Evolutionary conservation across 1,140 invertebrate genomes (phyloP).

Genomic region (Stegodyphus dumicola): DNA sequence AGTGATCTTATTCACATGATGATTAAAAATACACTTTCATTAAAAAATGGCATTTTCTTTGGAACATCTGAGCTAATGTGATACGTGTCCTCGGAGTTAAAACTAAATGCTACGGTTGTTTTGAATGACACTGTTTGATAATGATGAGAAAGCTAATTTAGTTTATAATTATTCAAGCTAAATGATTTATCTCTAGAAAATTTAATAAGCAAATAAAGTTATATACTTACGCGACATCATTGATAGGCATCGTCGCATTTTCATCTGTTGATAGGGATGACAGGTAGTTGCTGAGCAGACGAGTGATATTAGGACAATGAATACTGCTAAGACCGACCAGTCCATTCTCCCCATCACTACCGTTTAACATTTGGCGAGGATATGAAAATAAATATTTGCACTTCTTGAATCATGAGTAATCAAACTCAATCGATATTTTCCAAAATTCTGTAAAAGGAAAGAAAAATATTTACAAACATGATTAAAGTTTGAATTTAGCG

Average conservation of each 20-base stretch:
- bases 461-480: too few species aligned
- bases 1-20: too few species aligned
- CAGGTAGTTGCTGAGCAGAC: conserved; percentile 6
- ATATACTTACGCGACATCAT: conserved; percentile 9
- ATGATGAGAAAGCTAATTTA: neutral
- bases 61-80: too few species aligned
- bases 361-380: conserved; percentile 20
- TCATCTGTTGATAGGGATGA: conserved; percentile 14
- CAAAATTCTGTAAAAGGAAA: too few species aligned
- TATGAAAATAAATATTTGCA: too few species aligned
- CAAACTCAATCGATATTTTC: too few species aligned
- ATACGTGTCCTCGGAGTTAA: too few species aligned
- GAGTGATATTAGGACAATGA: conserved; percentile 41
- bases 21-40: too few species aligned
- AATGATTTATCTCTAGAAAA: neutral
- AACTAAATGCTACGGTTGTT: neutral
- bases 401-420: too few species aligned
- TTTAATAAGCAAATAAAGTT: neutral
- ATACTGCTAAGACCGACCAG: conserved; percentile 10
- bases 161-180: neutral
- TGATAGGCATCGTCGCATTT: neutral
- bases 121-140: neutral
- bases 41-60: too few species aligned
- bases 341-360: conserved; percentile 13
- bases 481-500: too few species aligned